Conservation (phyloP, 2,113 vertebrate genomes). For the Smithornis capensis region DNA sequence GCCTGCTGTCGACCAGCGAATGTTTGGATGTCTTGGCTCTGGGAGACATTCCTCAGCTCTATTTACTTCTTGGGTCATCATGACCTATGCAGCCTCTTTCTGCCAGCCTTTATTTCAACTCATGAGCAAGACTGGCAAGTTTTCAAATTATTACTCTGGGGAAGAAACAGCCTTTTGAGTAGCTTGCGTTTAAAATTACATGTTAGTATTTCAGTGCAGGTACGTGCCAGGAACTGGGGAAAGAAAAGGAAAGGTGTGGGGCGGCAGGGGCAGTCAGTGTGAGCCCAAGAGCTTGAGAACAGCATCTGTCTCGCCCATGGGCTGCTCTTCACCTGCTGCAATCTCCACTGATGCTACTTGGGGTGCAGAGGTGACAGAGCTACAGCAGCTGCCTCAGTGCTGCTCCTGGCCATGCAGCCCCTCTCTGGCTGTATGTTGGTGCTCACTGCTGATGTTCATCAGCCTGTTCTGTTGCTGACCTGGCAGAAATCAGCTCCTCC, state of each 20-base stretch:
- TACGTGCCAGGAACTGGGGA: background rate
- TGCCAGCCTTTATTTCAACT: background rate
- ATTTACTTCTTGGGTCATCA: accelerated
- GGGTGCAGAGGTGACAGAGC: background rate
- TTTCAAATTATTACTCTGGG: background rate
- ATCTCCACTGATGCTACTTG: background rate
- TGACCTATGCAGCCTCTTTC: background rate
- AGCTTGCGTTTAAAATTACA: background rate
- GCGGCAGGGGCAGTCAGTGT: background rate
- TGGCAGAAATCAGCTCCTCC: accelerated
- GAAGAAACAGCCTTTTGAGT: background rate
- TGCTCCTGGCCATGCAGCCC: background rate
- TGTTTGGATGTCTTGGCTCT: background rate
- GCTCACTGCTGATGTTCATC: background rate
- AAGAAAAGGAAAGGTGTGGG: no score
- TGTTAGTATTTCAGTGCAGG: background rate
- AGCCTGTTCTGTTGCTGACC: background rate
- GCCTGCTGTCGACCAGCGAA: no score
- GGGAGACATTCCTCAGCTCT: background rate
- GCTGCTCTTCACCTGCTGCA: background rate
- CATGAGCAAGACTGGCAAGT: background rate
- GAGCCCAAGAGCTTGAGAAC: background rate
- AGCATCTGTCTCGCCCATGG: background rate
- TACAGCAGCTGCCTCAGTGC: background rate
- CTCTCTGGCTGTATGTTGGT: background rate